These are phyloP conservation scores for Ceyx erithaca DNA, from an alignment of 2,797 vertebrate species.

Conservation along the genomic window DNA sequence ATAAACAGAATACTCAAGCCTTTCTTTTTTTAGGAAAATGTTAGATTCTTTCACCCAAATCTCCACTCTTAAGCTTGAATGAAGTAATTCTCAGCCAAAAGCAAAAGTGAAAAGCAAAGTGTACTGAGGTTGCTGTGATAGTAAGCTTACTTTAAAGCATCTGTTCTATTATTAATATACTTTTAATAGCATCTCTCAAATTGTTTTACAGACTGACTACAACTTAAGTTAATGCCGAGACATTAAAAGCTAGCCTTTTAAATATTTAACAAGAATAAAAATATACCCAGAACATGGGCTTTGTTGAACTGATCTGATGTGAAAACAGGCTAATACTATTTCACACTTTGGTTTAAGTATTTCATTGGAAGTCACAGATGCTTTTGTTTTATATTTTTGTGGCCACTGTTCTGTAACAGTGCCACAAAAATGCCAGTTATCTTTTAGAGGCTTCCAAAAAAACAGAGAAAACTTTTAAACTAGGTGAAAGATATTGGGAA, in stretches of 20 bases:
- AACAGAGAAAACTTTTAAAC: not conserved
- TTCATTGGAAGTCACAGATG: conserved; percentile 17
- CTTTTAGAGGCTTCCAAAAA: not conserved
- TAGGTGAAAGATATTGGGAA: not conserved
- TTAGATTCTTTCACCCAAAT: not conserved
- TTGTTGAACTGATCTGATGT: not conserved
- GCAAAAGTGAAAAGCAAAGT: not conserved
- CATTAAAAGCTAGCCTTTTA: conserved; percentile 55
- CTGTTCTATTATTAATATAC: conserved; percentile 64
- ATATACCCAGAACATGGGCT: not conserved
- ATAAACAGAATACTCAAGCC: not conserved
- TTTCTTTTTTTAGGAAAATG: not conserved
- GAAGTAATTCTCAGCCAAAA: not conserved
- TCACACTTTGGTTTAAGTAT: conserved; percentile 40
- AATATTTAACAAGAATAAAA: conserved; percentile 66
- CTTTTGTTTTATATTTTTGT: conserved; percentile 8
- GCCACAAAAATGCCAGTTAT: not conserved
- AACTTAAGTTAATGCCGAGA: conserved; percentile 51
- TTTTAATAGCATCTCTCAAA: conserved; percentile 45
- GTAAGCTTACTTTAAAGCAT: conserved; percentile 1
- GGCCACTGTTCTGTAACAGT: not conserved
- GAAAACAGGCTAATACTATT: conserved; percentile 32
- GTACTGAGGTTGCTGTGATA: not conserved
- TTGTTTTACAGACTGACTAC: conserved; percentile 47
- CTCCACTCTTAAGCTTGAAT: not conserved